A percentile compares a stretch with the other conserved stretches of the same genome.
phyloP scores from a whole-genome alignment of 2,797 vertebrate species.

The Cirrhinus molitorella region DNA sequence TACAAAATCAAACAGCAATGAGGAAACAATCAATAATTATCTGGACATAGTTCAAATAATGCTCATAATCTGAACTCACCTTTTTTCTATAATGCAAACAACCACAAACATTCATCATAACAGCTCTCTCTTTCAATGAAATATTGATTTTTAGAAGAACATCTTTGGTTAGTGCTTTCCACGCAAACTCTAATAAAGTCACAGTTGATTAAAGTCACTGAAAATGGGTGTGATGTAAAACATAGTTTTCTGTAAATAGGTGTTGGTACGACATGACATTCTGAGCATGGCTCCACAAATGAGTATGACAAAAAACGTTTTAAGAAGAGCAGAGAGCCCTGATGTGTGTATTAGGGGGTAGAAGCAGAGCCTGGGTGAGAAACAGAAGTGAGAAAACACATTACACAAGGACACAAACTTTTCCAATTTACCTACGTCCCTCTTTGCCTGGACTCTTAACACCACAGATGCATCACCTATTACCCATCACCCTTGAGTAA shows the following conservation, averaged over 20 bases:
- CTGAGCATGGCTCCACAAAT: neutral
- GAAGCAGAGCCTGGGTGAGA: constrained; percentile 18
- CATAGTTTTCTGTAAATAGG: neutral
- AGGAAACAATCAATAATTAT: neutral
- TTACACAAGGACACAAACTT: constrained; percentile 32
- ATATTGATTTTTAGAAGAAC: no score
- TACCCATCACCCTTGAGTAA: constrained; percentile 26
- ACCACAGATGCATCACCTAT: constrained; percentile 19
- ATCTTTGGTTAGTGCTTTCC: neutral
- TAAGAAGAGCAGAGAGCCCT: neutral
- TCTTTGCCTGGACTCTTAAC: constrained; percentile 30
- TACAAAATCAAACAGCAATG: neutral
- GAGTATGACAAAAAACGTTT: neutral
- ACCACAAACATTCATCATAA: neutral
- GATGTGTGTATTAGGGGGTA: constrained; percentile 19
- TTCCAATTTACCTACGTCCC: constrained; percentile 20
- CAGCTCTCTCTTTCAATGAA: no score
- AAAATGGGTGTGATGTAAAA: neutral
- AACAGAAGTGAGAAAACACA: constrained; percentile 17
- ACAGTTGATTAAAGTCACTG: neutral
- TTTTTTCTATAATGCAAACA: neutral
- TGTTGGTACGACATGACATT: neutral
- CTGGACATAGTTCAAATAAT: neutral
- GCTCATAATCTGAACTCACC: neutral
- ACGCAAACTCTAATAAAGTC: neutral